A percentile compares a stretch with the other conserved stretches of the same genome.
These are phyloP conservation scores for Chinchilla lanigera DNA, from an alignment of 2,113 vertebrate species.

Conservation along the genomic window DNA sequence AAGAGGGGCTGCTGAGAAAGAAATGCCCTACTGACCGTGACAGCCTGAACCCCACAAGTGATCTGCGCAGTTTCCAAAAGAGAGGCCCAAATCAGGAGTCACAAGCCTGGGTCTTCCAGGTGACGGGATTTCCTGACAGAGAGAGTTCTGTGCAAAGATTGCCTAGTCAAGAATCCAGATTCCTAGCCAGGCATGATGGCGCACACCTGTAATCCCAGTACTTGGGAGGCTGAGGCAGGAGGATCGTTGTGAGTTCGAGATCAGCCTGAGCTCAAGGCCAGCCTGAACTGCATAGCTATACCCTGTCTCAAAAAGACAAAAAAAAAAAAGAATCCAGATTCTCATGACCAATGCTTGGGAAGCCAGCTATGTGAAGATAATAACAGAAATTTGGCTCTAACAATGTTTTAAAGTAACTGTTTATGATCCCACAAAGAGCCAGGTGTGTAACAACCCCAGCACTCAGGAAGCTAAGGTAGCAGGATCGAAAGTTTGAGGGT, in stretches of 20 bases:
- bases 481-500: background rate
- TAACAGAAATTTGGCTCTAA: background rate
- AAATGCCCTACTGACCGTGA: background rate
- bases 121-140: background rate
- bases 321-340: background rate
- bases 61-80: background rate
- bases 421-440: background rate
- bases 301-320: no score
- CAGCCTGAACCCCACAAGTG: background rate
- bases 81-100: background rate
- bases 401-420: background rate
- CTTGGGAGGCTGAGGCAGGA: no score
- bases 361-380: slow-evolving; percentile 25
- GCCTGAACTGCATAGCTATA: no score
- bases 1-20: background rate
- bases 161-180: background rate
- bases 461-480: background rate
- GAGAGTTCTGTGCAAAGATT: background rate
- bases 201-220: no score
- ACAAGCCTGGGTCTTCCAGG: background rate
- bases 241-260: no score
- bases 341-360: background rate
- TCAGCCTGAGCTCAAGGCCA: no score
- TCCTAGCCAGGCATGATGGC: no score
- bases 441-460: background rate